phyloP scores from a whole-genome alignment of 2,888 invertebrate genomes.

The Marronus borbonicus region DNA sequence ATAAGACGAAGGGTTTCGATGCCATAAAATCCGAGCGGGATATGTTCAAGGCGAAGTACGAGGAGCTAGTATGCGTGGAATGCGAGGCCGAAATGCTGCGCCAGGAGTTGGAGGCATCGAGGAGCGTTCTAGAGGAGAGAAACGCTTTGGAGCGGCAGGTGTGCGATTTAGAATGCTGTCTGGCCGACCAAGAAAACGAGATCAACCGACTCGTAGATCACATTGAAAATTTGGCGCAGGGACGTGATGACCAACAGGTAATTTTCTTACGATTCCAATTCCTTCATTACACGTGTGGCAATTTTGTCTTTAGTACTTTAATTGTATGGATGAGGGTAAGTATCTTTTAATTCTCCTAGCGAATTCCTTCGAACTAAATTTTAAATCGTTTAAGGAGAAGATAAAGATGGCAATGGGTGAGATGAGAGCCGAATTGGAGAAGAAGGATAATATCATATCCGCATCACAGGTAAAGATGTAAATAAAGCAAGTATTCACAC shows the following conservation, averaged over 20 bases:
- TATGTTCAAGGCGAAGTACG: conserved; percentile 65
- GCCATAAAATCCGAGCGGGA: conserved; percentile 66
- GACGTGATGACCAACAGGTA: conserved; percentile 67
- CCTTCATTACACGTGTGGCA: conserved; percentile 56
- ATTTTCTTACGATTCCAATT: conserved; percentile 32
- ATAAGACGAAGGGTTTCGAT: conserved; percentile 59
- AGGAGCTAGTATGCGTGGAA: conserved; percentile 62
- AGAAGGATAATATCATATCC: conserved; percentile 63
- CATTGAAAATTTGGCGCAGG: conserved; percentile 71
- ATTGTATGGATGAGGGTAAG: conserved; percentile 26
- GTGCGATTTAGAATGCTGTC: conserved; percentile 73
- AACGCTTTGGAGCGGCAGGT: conserved; percentile 71
- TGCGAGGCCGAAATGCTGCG: conserved; percentile 62
- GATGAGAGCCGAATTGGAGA: conserved; percentile 65
- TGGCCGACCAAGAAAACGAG: conserved; percentile 75
- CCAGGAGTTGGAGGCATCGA: conserved; percentile 63
- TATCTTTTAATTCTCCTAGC: conserved; percentile 23
- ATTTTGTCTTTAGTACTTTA: conserved; percentile 53
- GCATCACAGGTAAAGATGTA: conserved; percentile 54
- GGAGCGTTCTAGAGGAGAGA: conserved; percentile 70
- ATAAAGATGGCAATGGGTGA: conserved; percentile 62
- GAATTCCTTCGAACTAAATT: conserved; percentile 33
- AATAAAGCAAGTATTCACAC: no score
- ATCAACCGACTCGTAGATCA: conserved; percentile 73
- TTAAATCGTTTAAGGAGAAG: conserved; percentile 59